Base-by-base conservation (phyloP, 2,797 vertebrate genomes). In the Alauda arvensis region DNA sequence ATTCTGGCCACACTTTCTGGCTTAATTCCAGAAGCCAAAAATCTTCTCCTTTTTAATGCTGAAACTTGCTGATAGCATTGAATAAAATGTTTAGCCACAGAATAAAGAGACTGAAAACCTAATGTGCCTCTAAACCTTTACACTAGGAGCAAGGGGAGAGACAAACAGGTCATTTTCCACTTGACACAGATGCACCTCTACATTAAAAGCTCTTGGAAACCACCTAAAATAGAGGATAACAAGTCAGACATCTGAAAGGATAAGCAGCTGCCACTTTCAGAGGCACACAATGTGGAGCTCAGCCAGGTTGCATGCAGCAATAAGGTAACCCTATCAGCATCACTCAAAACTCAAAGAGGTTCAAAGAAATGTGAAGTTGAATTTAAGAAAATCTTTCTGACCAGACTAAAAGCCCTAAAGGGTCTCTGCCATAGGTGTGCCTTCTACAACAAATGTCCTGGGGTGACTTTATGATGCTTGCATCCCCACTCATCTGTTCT, bases 1-100 rank as follows among this genome's bases (percentile, higher is more conserved):
- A 90, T 94, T 90, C 85, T 71, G 61, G 46, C 46, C 82, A 89
- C 66, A 83, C 23, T 77, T 77, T 83, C 46, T 24, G 8, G 43
- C 77, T 93, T 87, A 77, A 92, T 91, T 91, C 71, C 82, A 86
- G 66, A 83, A 83, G 52, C 59, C 18, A 87, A 51, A 77, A 62
- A 42, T 65, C 61, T 55, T 59, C 57, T 83, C 18, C 29, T 74
- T 84, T 89, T 83, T 79, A 74, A 66, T 60, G 57, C 57, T 87
- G 61, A 67, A 81, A 85, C 45, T 86, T 76, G 20, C 75, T 57
- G 67, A 78, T 76, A 89, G 39, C 43, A 76, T 68, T 85, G 74
- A 89, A 90, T 78, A 67, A 91, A 88, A 72, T 43, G 21, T 72
- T 72, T 70, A 76, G 33, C 43, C 45, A 59, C 33, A 42, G 55